Evolutionary conservation across 2,797 vertebrate species (phyloP), one percentile per base, ranked within the genome.

Genomic region (Thripadectes ignobilis): DNA sequence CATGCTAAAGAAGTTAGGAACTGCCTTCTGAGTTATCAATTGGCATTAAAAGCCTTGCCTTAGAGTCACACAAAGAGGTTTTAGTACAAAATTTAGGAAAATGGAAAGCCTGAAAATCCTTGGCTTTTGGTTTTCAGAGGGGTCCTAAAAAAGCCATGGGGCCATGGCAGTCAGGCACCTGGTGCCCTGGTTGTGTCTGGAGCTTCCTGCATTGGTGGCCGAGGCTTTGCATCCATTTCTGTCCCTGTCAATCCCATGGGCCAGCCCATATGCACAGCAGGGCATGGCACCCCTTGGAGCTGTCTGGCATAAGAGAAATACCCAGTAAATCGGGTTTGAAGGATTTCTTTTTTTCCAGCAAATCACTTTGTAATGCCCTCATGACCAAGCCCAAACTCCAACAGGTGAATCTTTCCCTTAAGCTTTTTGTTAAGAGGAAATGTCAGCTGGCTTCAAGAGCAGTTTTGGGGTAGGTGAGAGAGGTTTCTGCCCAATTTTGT

Each of bases 181-280:
- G 41, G 38, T 67, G 41, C 55, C 20, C 3, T 9, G 39, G 16
- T 10, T 32, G 54, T 12, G 19, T 38, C 65, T 6, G 18, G 52
- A 69, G 32, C 45, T 66, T 36, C 34, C 73, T 16, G 59, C 21
- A 0, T n/a, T 51, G 2, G 39, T 16, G 27, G 45, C 22, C 36
- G 10, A 30, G 38, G 62, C 58, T 65, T 48, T n/a, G 27, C 32
- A 5, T 4, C 21, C 8, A 2, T 5, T 4, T 39, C 78, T 79
- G 1, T 0, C 27, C 39, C 46, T 0, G 0, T 30, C 23, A 1
- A 16, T 29, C 24, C 79, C 4, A 0, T 0, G 1, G 48, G 43
- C 23, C 55, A 24, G 36, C 63, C 73, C 5, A 2, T 1, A 0
- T 0, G 4, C 61, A 4, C 0, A 0, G 49, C 45, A 36, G 36